These are phyloP conservation scores for Crax fasciolata DNA, from an alignment of 2,797 vertebrate genomes.

Conservation along the genomic window DNA sequence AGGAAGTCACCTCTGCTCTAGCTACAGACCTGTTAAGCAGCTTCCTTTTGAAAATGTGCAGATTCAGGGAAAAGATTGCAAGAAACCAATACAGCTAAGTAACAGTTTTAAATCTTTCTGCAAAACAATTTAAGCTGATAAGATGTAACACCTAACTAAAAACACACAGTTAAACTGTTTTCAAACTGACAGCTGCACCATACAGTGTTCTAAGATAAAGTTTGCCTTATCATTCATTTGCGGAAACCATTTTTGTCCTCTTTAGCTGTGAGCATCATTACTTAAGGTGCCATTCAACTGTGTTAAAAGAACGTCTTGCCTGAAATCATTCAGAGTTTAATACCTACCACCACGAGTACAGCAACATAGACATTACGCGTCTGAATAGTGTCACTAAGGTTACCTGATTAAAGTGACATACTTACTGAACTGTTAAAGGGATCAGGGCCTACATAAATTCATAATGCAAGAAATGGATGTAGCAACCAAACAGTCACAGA, in stretches of 20 bases:
- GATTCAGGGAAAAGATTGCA: not conserved
- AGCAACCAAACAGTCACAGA: not conserved
- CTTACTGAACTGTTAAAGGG: not conserved
- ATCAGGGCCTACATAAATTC: too few relatives aligned
- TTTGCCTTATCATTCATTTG: not conserved
- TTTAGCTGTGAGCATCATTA: not conserved
- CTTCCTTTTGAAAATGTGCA: not conserved
- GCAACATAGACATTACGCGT: too few relatives aligned
- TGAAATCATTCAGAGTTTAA: not conserved
- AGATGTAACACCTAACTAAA: not conserved
- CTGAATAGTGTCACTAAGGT: not conserved
- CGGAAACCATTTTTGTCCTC: not conserved
- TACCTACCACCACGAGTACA: not conserved
- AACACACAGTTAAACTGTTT: not conserved
- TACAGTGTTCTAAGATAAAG: not conserved
- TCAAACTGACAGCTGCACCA: not conserved
- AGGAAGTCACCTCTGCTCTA: not conserved
- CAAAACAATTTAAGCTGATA: not conserved
- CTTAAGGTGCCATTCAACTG: not conserved
- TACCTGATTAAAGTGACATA: not conserved
- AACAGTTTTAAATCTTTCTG: not conserved
- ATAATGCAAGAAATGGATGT: not conserved
- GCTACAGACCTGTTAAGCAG: not conserved
- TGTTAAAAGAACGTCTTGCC: not conserved
- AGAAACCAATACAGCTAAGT: not conserved